These are phyloP conservation scores for Caenorhabditis uteleia DNA, from an alignment of 2,888 invertebrate genomes.

Conservation along the genomic window DNA sequence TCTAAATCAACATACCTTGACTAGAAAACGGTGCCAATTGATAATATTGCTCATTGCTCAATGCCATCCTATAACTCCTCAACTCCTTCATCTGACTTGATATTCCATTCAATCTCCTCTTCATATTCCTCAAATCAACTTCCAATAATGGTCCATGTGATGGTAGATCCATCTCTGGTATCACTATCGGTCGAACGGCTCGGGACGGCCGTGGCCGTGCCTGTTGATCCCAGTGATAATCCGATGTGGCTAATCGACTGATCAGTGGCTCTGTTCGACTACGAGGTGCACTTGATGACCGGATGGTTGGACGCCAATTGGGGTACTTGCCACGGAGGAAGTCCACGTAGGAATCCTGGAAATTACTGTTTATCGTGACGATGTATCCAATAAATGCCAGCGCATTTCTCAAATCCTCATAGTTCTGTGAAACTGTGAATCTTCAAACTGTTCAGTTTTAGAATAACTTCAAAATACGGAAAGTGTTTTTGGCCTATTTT, in stretches of 20 bases:
- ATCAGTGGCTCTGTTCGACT: constrained; percentile 13
- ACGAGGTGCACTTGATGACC: constrained; percentile 6
- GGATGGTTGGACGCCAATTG: constrained; percentile 41
- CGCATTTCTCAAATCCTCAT: no score
- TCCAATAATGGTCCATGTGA: constrained; percentile 36
- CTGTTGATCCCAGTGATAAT: constrained; percentile 30
- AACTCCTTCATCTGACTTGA: constrained; percentile 21
- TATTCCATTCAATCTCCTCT: constrained; percentile 36
- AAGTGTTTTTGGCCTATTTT: no score
- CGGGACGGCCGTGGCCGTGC: not conserved
- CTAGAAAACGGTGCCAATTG: constrained; percentile 8
- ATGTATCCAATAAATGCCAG: no score
- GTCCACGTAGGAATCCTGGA: constrained; percentile 46
- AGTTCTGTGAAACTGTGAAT: no score
- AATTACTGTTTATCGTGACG: not conserved
- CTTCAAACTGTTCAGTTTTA: no score
- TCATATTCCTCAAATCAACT: constrained; percentile 27
- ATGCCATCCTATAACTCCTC: not conserved
- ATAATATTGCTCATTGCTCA: constrained; percentile 23
- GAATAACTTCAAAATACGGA: no score
- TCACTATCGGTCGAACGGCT: not conserved
- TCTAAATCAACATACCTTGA: no score
- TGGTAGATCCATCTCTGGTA: not conserved
- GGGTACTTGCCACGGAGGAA: constrained; percentile 51
- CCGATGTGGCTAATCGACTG: constrained; percentile 14